phyloP scores from a whole-genome alignment of 2,888 invertebrate genomes.

The Calliphora vomitoria region DNA sequence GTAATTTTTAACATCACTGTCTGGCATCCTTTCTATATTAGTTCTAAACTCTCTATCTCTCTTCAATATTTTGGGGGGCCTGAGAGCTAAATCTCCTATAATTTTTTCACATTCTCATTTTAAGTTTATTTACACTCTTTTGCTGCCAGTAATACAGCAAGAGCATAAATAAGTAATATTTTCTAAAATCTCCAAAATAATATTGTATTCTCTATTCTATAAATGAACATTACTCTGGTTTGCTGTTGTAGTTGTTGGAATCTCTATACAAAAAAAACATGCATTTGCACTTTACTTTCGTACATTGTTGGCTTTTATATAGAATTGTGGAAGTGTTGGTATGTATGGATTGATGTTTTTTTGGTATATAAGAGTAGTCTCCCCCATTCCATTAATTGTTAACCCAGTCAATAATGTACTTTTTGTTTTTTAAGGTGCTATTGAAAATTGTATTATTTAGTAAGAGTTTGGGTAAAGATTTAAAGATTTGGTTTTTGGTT shows the following conservation, averaged over 20 bases:
- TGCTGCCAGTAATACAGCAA: background rate
- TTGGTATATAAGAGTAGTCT: background rate
- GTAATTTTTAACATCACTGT: too few relatives aligned
- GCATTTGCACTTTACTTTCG: slow-evolving; percentile 59
- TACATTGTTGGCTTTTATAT: slow-evolving; percentile 4
- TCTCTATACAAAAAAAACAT: slow-evolving; percentile 36
- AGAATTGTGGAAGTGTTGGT: slow-evolving; percentile 8
- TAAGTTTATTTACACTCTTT: background rate
- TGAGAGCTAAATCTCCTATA: background rate
- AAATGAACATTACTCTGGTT: slow-evolving; percentile 37
- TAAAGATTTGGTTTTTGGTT: slow-evolving; percentile 24
- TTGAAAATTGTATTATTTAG: slow-evolving; percentile 9
- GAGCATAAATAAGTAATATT: slow-evolving; percentile 27
- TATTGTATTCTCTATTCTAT: slow-evolving; percentile 45
- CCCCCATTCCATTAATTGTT: slow-evolving; percentile 44
- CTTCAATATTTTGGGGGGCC: too few relatives aligned
- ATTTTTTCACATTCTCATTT: background rate
- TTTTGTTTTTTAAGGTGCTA: slow-evolving; percentile 40
- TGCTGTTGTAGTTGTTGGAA: background rate
- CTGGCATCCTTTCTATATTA: too few relatives aligned
- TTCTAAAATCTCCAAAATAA: slow-evolving; percentile 28
- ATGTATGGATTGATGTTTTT: slow-evolving; percentile 14
- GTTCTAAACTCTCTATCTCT: too few relatives aligned
- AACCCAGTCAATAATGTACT: slow-evolving; percentile 41
- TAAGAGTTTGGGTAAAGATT: slow-evolving; percentile 25